Evolutionary conservation across 2,113 vertebrate species (phyloP).

Genomic region (Cavia porcellus): DNA sequence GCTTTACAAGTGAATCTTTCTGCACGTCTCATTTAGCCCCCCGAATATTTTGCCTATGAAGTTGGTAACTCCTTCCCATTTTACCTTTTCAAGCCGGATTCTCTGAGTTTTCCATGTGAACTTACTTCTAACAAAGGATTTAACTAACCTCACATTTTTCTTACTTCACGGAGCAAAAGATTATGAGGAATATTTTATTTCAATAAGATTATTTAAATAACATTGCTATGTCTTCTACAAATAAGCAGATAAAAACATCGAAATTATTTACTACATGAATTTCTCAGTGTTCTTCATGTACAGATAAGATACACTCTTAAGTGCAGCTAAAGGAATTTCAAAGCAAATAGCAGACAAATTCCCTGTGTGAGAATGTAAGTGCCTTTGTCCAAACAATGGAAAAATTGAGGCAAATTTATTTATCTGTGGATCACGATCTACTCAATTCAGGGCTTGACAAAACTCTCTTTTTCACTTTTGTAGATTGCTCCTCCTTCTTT

Average conservation of each 20-base stretch:
- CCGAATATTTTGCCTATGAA: neutral
- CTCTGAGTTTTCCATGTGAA: neutral
- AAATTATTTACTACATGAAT: slow-evolving; percentile 47
- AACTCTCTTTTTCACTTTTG: neutral
- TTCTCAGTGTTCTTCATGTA: slow-evolving; percentile 20
- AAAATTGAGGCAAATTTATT: slow-evolving; percentile 26
- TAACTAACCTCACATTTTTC: neutral
- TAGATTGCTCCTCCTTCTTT: neutral
- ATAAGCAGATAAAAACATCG: slow-evolving; percentile 18
- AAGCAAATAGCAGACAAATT: slow-evolving; percentile 35
- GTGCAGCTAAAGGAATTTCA: slow-evolving; percentile 6
- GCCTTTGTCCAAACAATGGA: neutral
- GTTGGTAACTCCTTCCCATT: neutral
- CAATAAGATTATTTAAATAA: slow-evolving; percentile 53
- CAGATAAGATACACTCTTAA: slow-evolving; percentile 41
- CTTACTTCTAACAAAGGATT: neutral
- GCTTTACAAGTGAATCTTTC: neutral
- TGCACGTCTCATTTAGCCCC: neutral
- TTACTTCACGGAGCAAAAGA: slow-evolving; percentile 22
- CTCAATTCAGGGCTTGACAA: neutral
- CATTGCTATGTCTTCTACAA: neutral
- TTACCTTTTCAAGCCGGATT: neutral
- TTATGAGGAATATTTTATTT: slow-evolving; percentile 21
- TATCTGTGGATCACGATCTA: neutral
- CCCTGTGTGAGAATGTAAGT: slow-evolving; percentile 18